Base-by-base conservation (phyloP, 2,797 vertebrate genomes). In the Anguilla anguilla region DNA sequence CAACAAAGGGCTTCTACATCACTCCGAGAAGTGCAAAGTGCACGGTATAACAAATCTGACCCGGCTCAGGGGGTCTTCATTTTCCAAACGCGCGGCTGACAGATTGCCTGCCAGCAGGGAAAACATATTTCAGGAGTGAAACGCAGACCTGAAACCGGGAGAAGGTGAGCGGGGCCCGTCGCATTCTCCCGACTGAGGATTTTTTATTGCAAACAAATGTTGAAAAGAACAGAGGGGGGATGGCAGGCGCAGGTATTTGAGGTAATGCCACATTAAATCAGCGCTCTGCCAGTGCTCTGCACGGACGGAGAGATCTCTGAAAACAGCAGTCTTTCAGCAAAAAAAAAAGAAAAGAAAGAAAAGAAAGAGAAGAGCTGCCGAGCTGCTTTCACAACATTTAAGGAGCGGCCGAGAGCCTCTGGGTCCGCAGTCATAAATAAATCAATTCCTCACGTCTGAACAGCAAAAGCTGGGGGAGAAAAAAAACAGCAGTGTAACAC, bases 321-420 rank as follows among this genome's bases (percentile, higher is more conserved):
- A 74, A 87, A 88, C 86, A 84, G 82, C 28, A 83, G 10, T 6
- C 51, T 5, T 67, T 59, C 39, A 53, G 84, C 77, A 64, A 15
- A 81, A 84, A 86, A 25, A 79, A 55, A 79, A 72, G 28, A 17
- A 79, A 55, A 6, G 28, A 67, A 67, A 67, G 25, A 67, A 64
- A 64, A 35, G n/a, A 67, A 90, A 74, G 19, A 77, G 69, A 84
- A 43, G 0, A 43, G 39, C 39, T 3, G 84, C 89, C 11, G 74
- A 67, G 77, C 46, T 88, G 86, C 89, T 92, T 87, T 86, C 83
- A 89, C 87, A 89, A 89, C 87, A 89, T 85, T 88, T 83, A 84
- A 90, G 89, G 88, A 87, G 85, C n/a, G 74, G 85, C 15, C 59
- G 81, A 57, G 85, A 86, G 88, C 59, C 86, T 31, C 74, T 82